These are phyloP conservation scores for Rattus norvegicus DNA, from an alignment of 2,113 vertebrate genomes.

Conservation along the genomic window GRCr8 NC_086023.1:112381501-112382000, in stretches of 20 bases:
- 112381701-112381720: constrained; percentile 65
- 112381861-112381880: neutral
- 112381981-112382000: neutral
- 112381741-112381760: neutral
- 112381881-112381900: neutral
- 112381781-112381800: constrained; percentile 13
- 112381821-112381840: constrained; percentile 26
- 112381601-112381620: constrained; percentile 63
- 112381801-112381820: neutral
- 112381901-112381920: neutral
- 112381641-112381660: constrained; percentile 52
- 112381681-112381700: constrained; percentile 19
- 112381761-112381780: constrained; percentile 52
- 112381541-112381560: constrained; percentile 47
- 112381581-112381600: constrained; percentile 71
- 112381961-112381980: neutral
- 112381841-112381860: constrained; percentile 12
- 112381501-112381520: constrained; percentile 71
- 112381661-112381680: constrained; percentile 44
- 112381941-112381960: neutral
- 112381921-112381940: neutral
- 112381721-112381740: constrained; percentile 51
- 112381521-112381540: constrained; percentile 72
- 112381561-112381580: constrained; percentile 54
- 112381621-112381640: constrained; percentile 73